phyloP scores from a whole-genome alignment of 1,140 invertebrate species.

The Sinonovacula constricta region DNA sequence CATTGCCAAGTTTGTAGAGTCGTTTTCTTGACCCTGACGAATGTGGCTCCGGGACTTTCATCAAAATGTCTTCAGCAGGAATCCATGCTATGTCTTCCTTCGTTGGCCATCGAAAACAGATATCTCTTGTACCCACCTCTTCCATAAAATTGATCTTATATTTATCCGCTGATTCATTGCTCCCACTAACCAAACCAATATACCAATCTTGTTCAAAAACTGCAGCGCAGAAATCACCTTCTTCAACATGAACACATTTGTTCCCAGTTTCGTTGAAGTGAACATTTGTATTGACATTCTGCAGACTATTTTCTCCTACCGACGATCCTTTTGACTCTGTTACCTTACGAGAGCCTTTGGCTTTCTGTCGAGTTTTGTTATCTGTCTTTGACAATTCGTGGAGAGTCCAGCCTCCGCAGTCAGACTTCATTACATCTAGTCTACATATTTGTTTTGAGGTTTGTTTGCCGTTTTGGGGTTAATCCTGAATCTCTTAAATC shows the following conservation, averaged over 20 bases:
- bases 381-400: slow-evolving; percentile 28
- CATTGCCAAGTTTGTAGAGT: slow-evolving; percentile 5
- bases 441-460: slow-evolving; percentile 6
- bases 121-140: slow-evolving; percentile 3
- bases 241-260: slow-evolving; percentile 5
- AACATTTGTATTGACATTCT: slow-evolving; percentile 17
- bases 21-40: background rate
- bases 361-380: slow-evolving; percentile 21
- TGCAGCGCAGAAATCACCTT: background rate
- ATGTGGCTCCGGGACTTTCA: slow-evolving; percentile 5
- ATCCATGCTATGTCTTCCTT: slow-evolving; percentile 3
- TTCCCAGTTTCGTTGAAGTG: background rate
- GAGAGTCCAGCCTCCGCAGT: too few species aligned
- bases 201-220: slow-evolving; percentile 4
- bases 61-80: background rate
- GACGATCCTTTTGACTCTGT: slow-evolving; percentile 8
- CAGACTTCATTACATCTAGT: too few species aligned
- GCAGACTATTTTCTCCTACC: background rate
- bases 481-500: background rate
- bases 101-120: slow-evolving; percentile 1
- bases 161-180: slow-evolving; percentile 2
- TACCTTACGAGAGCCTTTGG: slow-evolving; percentile 13
- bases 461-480: background rate
- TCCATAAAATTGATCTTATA: slow-evolving; percentile 25
- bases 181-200: slow-evolving; percentile 20